Percentiles rank a stretch among this genome's conserved stretches.
Conservation (phyloP, 1,140 invertebrate genomes). For the Zaprionus inermis region DNA sequence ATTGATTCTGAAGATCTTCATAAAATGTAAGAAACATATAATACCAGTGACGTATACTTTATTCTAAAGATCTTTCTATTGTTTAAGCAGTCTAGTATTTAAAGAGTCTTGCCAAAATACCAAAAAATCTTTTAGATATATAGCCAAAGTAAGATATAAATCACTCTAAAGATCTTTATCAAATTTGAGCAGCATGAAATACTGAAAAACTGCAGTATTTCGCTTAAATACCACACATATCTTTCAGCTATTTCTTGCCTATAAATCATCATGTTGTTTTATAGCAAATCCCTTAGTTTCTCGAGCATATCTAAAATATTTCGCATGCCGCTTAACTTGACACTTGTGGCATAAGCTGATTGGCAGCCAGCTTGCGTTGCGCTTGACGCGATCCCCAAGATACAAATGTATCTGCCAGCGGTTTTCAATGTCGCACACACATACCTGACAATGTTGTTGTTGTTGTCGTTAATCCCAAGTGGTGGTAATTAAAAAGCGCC, state of each 20-base stretch:
- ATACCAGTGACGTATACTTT: too few species aligned
- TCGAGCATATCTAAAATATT: conserved; percentile 11
- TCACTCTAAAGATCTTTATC: not conserved
- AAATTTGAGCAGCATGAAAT: not conserved
- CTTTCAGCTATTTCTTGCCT: not conserved
- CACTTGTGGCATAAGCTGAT: conserved; percentile 6
- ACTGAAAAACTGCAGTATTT: not conserved
- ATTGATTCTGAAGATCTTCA: not conserved
- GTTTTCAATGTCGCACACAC: conserved; percentile 10
- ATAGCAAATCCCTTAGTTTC: not conserved
- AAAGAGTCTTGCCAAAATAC: not conserved
- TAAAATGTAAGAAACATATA: too few species aligned
- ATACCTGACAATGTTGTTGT: conserved; percentile 38
- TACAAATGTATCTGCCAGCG: conserved; percentile 34
- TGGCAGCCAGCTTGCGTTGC: conserved; percentile 8
- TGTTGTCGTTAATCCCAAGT: conserved; percentile 61
- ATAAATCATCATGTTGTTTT: not conserved
- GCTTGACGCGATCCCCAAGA: conserved; percentile 12
- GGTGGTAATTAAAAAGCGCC: conserved; percentile 74
- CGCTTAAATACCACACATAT: not conserved
- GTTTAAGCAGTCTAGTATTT: too few species aligned
- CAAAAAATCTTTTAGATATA: not conserved
- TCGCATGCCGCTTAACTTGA: not conserved
- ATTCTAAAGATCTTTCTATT: too few species aligned
- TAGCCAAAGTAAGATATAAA: not conserved